Evolutionary conservation across 2,797 vertebrate genomes (phyloP), one percentile per base, ranked within the genome.

Genomic region (Clarias fuscus): DNA sequence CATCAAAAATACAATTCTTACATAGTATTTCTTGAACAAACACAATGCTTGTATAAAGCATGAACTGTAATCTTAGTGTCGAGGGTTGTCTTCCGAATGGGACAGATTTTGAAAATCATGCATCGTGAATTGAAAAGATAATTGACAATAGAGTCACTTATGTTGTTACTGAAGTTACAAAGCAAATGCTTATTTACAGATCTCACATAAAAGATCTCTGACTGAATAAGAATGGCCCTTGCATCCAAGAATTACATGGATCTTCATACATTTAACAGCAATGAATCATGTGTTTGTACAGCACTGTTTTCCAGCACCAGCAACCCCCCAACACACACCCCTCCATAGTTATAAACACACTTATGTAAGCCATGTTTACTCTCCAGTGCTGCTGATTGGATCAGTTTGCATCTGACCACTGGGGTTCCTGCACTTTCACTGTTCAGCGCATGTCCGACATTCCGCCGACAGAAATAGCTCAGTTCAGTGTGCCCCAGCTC

Each of bases 401-500:
- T 94, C 93, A 79, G 11, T 87, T 93, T 93, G 91, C 92, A 93
- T 93, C 87, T 84, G 91, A 93, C 91, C 86, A 91, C 89, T 80
- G 75, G 88, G 88, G 88, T 87, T 90, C 88, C 81, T 85, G 83
- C 84, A 90, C 92, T 91, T 92, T 92, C 92, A 88, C 92, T 88
- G 84, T 91, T 71, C 85, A 85, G 88, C 89, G 85, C 89, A 92
- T 93, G 92, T 91, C 93, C 92, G 88, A 85, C 91, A 95, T 94
- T 91, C 93, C 89, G 90, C 85, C 27, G 65, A 61, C 92, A 93
- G 92, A 96, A 95, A 95, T 95, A 95, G 94, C 91, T 89, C 87
- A 80, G 89, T 91, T 93, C 92, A 91, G 77, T 89, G 92, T 87
- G 86, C 88, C 90, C 91, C 88, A n/a, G 92, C 91, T 94, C 90